phyloP scores from a whole-genome alignment of 1,140 invertebrate species.

The Steinernema khuongi region DNA sequence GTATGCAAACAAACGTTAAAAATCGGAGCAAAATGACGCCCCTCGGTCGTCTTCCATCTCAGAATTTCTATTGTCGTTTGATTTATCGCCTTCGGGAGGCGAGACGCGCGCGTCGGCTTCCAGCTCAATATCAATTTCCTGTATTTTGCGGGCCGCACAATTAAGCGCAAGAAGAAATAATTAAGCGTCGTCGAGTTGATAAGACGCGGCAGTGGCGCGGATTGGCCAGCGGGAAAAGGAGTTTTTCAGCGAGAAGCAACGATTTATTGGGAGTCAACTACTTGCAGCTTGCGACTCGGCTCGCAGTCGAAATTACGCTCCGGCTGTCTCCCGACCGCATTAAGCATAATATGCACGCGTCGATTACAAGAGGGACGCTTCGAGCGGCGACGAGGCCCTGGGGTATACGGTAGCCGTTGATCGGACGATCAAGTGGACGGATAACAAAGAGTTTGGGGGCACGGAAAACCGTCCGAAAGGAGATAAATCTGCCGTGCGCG shows the following conservation, averaged over 20 bases:
- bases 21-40: not conserved
- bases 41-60: not conserved
- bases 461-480: not conserved
- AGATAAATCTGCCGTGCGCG: conserved; percentile 5
- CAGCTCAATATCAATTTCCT: conserved; percentile 11
- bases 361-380: not conserved
- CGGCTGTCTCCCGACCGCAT: not conserved
- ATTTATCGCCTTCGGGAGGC: not conserved
- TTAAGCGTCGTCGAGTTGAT: conserved; percentile 9
- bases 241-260: not conserved
- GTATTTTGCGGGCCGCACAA: conserved; percentile 16
- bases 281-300: not conserved
- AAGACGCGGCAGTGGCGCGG: not conserved
- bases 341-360: conserved; percentile 5
- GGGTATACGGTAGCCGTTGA: conserved; percentile 1
- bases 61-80: conserved; percentile 10
- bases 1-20: conserved; percentile 5
- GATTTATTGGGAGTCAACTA: conserved; percentile 7
- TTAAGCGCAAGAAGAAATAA: not conserved
- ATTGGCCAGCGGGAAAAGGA: not conserved
- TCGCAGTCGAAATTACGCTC: not conserved
- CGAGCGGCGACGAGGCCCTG: not conserved
- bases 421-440: no score
- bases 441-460: not conserved
- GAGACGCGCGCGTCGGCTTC: conserved; percentile 14